Evolutionary conservation across 30 jellyfish, hydroid and myxozoan species (phyloP).

Genomic region (Aurelia aurita complex sp. Pacific): DNA sequence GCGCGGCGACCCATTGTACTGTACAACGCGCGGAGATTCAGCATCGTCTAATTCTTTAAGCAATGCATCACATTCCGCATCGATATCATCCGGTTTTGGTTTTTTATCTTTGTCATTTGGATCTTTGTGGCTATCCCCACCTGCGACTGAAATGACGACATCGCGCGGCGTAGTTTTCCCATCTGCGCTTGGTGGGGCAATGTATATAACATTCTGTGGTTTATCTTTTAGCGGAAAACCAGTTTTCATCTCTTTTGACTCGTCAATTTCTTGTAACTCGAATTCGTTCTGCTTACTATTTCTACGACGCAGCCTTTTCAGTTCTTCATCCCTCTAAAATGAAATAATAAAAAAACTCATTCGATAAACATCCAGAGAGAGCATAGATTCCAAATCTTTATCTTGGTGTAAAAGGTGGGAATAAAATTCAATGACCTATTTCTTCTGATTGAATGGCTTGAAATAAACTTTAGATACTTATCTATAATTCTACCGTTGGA

Average conservation of each 20-base stretch:
- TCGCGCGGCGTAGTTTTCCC: too few species aligned
- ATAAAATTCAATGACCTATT: too few species aligned
- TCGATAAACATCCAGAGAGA: too few species aligned
- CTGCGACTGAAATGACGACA: too few species aligned
- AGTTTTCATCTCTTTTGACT: conserved; percentile 21
- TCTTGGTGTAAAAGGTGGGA: too few species aligned
- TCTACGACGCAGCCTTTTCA: conserved; percentile 29
- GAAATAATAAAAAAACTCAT: not conserved
- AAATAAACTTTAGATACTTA: too few species aligned
- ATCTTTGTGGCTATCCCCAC: not conserved
- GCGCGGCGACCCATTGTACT: conserved; percentile 25
- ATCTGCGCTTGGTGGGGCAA: not conserved
- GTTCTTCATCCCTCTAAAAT: conserved; percentile 59
- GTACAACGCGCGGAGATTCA: too few species aligned
- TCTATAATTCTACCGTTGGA: too few species aligned
- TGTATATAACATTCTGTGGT: conserved; percentile 2
- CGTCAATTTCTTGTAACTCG: conserved; percentile 40
- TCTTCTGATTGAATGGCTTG: too few species aligned
- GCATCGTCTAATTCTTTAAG: conserved; percentile 40
- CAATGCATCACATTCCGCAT: conserved; percentile 27
- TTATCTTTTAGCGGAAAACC: conserved; percentile 18
- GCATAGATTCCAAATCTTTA: too few species aligned
- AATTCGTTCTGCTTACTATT: conserved; percentile 19
- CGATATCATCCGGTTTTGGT: not conserved
- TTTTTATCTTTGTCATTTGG: conserved; percentile 7